Evolutionary conservation across 2,797 vertebrate species (phyloP).

Genomic region (Pelodytes ibericus): DNA sequence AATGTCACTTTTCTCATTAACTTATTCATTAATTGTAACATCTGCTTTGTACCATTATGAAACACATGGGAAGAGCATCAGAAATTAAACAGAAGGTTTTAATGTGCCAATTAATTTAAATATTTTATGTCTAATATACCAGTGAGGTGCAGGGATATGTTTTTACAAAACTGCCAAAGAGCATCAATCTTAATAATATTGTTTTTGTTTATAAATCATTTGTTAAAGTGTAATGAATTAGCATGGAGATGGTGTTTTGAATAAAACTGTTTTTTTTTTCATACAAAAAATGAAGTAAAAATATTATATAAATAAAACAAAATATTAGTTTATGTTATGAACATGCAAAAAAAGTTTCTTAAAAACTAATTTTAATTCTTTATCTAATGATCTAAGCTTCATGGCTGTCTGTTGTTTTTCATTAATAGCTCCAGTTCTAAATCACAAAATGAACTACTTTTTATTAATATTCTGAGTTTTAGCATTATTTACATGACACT

Average conservation of each 20-base stretch:
- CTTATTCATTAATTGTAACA: conserved; percentile 57
- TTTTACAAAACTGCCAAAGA: conserved; percentile 24
- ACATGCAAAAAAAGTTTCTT: no score
- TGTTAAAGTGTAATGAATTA: neutral
- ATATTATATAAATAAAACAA: no score
- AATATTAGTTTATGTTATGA: no score
- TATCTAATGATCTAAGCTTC: no score
- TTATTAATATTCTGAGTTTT: no score
- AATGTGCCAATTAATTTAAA: conserved; percentile 55
- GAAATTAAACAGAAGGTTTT: conserved; percentile 55
- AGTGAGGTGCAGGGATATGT: conserved; percentile 34
- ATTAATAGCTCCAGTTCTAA: no score
- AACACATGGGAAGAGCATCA: conserved; percentile 50
- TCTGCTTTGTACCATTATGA: conserved; percentile 51
- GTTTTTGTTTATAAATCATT: conserved; percentile 44
- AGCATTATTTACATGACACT: no score
- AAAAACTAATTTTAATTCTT: no score
- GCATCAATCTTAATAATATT: conserved; percentile 48
- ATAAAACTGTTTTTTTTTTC: neutral
- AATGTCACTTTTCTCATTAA: conserved; percentile 57
- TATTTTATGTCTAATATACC: conserved; percentile 53
- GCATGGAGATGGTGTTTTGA: neutral
- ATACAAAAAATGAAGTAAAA: neutral
- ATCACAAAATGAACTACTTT: no score
- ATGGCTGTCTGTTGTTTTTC: no score